Conservation (phyloP, 2,888 invertebrate genomes). For the Seladonia tumulorum region DNA sequence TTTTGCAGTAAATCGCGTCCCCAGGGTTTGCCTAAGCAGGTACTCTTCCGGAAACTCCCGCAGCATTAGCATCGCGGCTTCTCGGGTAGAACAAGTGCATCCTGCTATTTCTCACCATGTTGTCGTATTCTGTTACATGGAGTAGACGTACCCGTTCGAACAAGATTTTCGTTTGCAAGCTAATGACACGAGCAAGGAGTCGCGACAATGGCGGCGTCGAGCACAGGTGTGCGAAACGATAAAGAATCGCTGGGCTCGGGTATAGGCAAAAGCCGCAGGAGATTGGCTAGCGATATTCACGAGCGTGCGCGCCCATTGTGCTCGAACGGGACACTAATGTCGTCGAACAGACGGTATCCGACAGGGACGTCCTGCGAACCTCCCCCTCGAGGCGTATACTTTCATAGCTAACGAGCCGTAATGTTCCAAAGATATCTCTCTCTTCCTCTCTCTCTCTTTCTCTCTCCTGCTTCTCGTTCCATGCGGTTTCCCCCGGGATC, state of each 20-base stretch:
- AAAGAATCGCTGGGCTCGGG: neutral
- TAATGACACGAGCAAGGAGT: neutral
- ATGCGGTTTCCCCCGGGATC: neutral
- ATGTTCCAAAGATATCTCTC: neutral
- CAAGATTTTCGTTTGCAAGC: neutral
- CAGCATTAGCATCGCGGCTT: neutral
- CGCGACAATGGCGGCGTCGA: neutral
- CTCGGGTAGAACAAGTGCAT: neutral
- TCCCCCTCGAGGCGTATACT: conserved; percentile 4
- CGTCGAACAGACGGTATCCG: neutral
- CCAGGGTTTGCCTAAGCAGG: neutral
- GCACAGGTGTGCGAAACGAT: neutral
- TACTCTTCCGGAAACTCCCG: neutral
- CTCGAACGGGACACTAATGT: conserved; percentile 1
- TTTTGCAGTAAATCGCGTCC: neutral
- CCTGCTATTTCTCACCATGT: neutral
- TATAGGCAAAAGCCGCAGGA: neutral
- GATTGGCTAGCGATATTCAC: conserved; percentile 6
- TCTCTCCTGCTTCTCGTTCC: neutral
- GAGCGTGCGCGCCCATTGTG: neutral
- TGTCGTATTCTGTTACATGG: neutral
- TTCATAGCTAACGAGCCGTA: conserved; percentile 18
- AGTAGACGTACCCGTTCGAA: neutral
- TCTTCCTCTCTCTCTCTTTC: neutral
- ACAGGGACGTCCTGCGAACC: neutral